A percentile compares a stretch with the other conserved stretches of the same genome.
Evolutionary conservation across 1,140 invertebrate species (phyloP).

Genomic region (Papilio polyxenes): DNA sequence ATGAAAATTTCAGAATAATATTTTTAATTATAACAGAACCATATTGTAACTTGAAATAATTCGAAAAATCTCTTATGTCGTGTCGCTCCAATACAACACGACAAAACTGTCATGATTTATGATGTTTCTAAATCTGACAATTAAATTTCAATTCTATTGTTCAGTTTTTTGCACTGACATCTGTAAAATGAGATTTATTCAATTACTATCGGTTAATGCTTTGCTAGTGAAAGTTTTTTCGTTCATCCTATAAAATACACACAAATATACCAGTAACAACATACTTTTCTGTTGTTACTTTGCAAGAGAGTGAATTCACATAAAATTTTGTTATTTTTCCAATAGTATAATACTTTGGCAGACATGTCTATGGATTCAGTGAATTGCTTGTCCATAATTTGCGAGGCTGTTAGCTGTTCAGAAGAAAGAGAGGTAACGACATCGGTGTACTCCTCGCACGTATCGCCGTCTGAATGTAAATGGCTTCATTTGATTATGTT

Average conservation of each 20-base stretch:
- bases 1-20: neutral
- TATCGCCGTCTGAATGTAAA: conserved; percentile 73
- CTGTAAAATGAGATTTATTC: too few species aligned
- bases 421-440: conserved; percentile 59
- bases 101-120: too few species aligned
- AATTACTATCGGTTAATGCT: too few species aligned
- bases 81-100: too few species aligned
- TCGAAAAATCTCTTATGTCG: too few species aligned
- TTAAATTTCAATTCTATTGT: too few species aligned
- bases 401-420: conserved; percentile 68
- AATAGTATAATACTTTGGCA: conserved; percentile 54
- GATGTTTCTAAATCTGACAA: too few species aligned
- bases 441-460: conserved; percentile 48
- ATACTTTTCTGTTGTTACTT: conserved; percentile 27
- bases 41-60: neutral
- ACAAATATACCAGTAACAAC: neutral
- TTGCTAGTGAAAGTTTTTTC: too few species aligned
- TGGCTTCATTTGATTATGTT: conserved; percentile 78
- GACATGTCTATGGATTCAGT: conserved; percentile 57
- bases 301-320: conserved; percentile 49
- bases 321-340: conserved; percentile 75
- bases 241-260: neutral
- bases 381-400: conserved; percentile 71
- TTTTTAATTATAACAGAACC: neutral
- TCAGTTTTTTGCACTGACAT: too few species aligned